Conservation (phyloP, 2,797 vertebrate species). For the Arnoldichthys spilopterus region DNA sequence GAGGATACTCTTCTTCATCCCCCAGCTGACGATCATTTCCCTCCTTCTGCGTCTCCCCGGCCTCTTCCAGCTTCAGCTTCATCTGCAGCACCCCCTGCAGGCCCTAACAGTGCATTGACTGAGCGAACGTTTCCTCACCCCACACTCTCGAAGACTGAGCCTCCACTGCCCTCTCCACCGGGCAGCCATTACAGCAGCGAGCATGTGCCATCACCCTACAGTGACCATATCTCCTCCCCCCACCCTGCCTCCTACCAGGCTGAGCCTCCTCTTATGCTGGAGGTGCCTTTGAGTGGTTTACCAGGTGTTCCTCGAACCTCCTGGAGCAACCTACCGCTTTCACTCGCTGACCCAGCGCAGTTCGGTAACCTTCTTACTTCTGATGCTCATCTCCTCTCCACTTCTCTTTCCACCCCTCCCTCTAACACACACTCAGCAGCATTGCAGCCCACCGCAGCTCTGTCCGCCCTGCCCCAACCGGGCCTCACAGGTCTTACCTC, state of each 20-base stretch:
- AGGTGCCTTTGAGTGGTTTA: conserved; percentile 90
- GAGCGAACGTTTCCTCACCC: conserved; percentile 92
- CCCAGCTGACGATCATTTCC: conserved; percentile 87
- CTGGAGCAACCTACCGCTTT: conserved; percentile 92
- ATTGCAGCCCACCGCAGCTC: conserved; percentile 93
- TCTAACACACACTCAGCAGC: conserved; percentile 91
- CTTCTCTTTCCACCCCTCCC: conserved; percentile 94
- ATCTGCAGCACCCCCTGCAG: conserved; percentile 58
- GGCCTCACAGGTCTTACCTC: conserved; percentile 81
- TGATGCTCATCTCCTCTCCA: conserved; percentile 96
- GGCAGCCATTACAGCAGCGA: conserved; percentile 96
- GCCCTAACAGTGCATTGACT: conserved; percentile 75
- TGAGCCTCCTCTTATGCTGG: conserved; percentile 91
- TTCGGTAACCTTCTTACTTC: conserved; percentile 92
- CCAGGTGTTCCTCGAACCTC: conserved; percentile 88
- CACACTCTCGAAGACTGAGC: conserved; percentile 90
- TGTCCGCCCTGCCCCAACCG: conserved; percentile 91
- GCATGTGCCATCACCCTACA: conserved; percentile 94
- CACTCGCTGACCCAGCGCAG: conserved; percentile 88
- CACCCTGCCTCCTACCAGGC: conserved; percentile 89
- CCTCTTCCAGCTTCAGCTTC: conserved; percentile 77
- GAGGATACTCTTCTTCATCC: conserved; percentile 92
- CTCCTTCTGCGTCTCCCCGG: conserved; percentile 85
- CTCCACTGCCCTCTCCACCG: conserved; percentile 87
- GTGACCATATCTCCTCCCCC: conserved; percentile 94